These are phyloP conservation scores for Lacerta viridis DNA, from an alignment of 2,797 vertebrate genomes.

Conservation along the genomic window DNA sequence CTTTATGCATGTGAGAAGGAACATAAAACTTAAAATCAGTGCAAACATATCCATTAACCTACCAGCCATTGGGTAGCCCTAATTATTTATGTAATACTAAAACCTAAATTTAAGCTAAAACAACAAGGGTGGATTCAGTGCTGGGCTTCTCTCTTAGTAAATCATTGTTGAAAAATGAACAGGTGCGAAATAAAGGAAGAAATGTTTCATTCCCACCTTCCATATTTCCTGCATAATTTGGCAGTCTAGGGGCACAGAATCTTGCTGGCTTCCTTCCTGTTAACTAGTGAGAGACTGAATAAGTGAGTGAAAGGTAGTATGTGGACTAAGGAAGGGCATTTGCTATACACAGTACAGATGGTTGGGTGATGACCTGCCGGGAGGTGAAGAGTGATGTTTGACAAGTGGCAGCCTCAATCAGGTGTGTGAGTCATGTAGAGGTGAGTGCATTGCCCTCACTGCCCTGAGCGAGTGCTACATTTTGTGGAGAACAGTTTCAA, in stretches of 20 bases:
- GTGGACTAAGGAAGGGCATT: not conserved
- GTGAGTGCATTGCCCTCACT: not conserved
- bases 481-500: not conserved
- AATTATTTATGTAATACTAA: not conserved
- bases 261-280: not conserved
- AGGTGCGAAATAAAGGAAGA: not conserved
- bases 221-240: conserved; percentile 12
- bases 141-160: not conserved
- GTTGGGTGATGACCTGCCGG: not conserved
- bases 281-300: not conserved
- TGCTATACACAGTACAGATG: not conserved
- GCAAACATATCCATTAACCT: not conserved
- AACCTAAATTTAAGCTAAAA: not conserved
- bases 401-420: conserved; percentile 6
- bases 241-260: not conserved
- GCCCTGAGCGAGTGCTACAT: not conserved
- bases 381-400: conserved; percentile 21
- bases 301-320: conserved; percentile 9
- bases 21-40: not conserved
- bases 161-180: not conserved
- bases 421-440: not conserved
- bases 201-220: conserved; percentile 1
- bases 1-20: not conserved
- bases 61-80: not conserved
- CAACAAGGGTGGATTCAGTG: not conserved